Evolutionary conservation across 2,113 vertebrate species (phyloP).

Genomic region (Pelmatolapia mariae): DNA sequence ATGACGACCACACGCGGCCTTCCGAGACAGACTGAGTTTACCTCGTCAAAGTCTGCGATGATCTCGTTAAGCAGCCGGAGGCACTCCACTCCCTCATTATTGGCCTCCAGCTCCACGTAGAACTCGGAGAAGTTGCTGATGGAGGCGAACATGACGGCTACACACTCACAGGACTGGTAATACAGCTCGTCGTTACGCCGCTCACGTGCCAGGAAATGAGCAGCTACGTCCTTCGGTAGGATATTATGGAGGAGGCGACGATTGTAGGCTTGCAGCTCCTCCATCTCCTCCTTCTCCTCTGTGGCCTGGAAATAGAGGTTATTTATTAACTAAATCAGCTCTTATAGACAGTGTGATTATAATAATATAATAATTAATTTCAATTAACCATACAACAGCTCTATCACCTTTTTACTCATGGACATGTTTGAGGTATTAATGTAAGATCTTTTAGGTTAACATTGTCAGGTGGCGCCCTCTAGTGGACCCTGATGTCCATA

Average conservation of each 20-base stretch:
- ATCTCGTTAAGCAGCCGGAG: constrained; percentile 94
- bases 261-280: constrained; percentile 95
- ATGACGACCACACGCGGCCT: neutral
- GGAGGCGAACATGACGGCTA: constrained; percentile 96
- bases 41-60: constrained; percentile 95
- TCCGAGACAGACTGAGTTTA: constrained; percentile 16
- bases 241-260: constrained; percentile 93
- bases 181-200: constrained; percentile 92
- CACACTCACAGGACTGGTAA: constrained; percentile 95
- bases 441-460: neutral
- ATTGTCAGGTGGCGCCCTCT: neutral
- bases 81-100: constrained; percentile 95
- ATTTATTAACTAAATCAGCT: neutral
- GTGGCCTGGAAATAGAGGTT: constrained; percentile 75
- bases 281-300: constrained; percentile 97
- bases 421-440: neutral
- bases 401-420: neutral
- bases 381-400: neutral
- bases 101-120: constrained; percentile 95
- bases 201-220: constrained; percentile 89
- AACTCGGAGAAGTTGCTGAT: constrained; percentile 98
- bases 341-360: neutral
- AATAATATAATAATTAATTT: neutral
- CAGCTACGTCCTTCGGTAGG: constrained; percentile 92
- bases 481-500: constrained; percentile 46